phyloP scores from a whole-genome alignment of 2,888 invertebrate species.

The Agrotis puta region DNA sequence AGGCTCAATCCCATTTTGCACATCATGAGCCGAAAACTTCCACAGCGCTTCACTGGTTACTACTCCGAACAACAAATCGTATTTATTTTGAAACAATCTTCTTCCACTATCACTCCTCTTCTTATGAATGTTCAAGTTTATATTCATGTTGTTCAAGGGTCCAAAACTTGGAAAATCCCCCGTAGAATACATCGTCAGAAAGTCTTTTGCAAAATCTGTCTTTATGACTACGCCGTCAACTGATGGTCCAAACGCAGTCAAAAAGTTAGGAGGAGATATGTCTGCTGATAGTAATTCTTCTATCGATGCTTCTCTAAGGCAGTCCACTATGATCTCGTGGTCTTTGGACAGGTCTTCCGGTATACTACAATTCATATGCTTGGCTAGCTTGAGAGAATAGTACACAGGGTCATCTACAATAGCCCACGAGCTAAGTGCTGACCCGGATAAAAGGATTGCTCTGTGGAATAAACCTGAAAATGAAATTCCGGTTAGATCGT shows the following conservation, averaged over 20 bases:
- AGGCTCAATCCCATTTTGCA: constrained; percentile 96
- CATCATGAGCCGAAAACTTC: constrained; percentile 96
- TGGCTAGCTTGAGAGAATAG: constrained; percentile 95
- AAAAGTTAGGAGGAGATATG: constrained; percentile 95
- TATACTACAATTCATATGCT: constrained; percentile 95
- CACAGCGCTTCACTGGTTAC: constrained; percentile 98
- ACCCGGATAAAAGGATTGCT: constrained; percentile 96
- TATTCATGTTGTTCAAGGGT: constrained; percentile 90
- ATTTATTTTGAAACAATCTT: constrained; percentile 92
- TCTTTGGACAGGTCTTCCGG: constrained; percentile 95
- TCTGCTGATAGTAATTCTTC: constrained; percentile 94
- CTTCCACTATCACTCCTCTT: constrained; percentile 92
- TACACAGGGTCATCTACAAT: constrained; percentile 96
- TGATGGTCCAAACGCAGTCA: constrained; percentile 97
- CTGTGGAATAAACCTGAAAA: constrained; percentile 95
- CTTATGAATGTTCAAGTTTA: constrained; percentile 89
- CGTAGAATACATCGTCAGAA: constrained; percentile 93
- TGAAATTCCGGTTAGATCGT: constrained; percentile 33
- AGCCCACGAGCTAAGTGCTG: constrained; percentile 97
- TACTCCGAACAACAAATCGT: constrained; percentile 97
- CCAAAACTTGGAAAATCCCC: constrained; percentile 92
- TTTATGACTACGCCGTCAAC: constrained; percentile 98
- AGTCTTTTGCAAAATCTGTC: constrained; percentile 95
- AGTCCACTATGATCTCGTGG: constrained; percentile 96
- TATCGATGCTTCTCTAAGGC: constrained; percentile 94